Evolutionary conservation across 2,797 vertebrate genomes (phyloP).

Genomic region (Mormyrus proboscirostris): DNA sequence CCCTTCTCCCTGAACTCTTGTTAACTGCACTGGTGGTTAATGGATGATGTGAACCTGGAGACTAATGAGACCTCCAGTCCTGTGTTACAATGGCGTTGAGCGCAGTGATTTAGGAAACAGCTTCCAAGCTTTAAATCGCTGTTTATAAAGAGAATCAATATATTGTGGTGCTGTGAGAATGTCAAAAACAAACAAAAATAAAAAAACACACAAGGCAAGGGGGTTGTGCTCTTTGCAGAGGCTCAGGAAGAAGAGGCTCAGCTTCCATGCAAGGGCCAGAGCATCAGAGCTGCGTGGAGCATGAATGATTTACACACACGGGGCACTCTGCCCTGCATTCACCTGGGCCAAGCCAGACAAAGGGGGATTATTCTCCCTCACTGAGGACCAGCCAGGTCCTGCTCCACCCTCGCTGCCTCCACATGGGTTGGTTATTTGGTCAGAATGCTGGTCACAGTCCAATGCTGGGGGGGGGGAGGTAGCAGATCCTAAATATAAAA

Average conservation of each 20-base stretch:
- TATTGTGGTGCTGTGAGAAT: too few species aligned
- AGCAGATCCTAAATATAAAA: neutral
- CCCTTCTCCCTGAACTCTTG: neutral
- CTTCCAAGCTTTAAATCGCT: neutral
- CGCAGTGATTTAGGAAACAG: neutral
- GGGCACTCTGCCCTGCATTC: neutral
- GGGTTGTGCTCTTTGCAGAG: neutral
- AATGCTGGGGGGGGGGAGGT: neutral
- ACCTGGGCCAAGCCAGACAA: neutral
- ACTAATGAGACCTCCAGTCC: neutral
- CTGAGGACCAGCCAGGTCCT: neutral
- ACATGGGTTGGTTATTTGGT: neutral
- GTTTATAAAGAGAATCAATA: neutral
- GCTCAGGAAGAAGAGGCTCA: neutral
- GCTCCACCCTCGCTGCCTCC: neutral
- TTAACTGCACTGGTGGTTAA: neutral
- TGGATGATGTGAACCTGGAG: neutral
- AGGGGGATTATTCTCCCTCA: neutral
- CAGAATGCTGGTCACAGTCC: slow-evolving; percentile 13
- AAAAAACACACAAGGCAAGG: neutral
- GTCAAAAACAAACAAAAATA: neutral
- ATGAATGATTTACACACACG: slow-evolving; percentile 17
- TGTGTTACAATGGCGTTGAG: neutral
- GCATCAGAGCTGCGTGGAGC: neutral
- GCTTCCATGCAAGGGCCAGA: neutral